Base-by-base conservation (phyloP, 2,888 invertebrate genomes). In the Hartigia nigra region DNA sequence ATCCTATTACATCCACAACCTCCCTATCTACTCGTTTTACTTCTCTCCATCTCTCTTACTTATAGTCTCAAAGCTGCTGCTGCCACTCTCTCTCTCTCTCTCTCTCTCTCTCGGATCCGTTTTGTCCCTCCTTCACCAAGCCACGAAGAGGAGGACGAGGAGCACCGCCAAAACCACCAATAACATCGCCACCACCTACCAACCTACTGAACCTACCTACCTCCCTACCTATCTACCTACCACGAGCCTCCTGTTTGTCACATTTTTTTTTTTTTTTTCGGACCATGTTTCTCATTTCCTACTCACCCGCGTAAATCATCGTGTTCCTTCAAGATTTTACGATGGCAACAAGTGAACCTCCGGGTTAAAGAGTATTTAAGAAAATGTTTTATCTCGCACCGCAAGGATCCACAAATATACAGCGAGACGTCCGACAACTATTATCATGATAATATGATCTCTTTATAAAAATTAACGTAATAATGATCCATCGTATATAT, bases 21-120 rank as follows among this genome's bases (percentile, higher is more conserved):
- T 77, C 23, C 23, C 9, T 23, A 55, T 74, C n/a, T 69, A 75
- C 70, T 80, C 74, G 78, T 77, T 78, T 82, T 79, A 75, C 75
- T 78, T 80, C 77, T 75, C 75, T 78, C 74, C 75, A 79, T 84
- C 79, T 81, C 79, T 81, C 74, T 69, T 70, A 70, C 4, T 31
- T 0, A 31, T 11, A 12, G n/a, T 72, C 72, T 31, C 31, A 9
- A 14, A 14, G 31, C 72, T 75, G 12, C 36, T 36, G 31, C 36
- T 3, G 31, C 31, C n/a, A n/a, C n/a, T n/a, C n/a, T n/a, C n/a
- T n/a, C n/a, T n/a, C n/a, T n/a, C n/a, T 76, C 55, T 35, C 76
- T 76, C 74, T 12, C 75, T 36, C 12, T 35, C 76, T 70, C 12
- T 36, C 69, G 37, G 35, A 74, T 34, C 74, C 55, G 14, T 55